Percentiles rank a stretch among this genome's conserved stretches.
phyloP scores from a whole-genome alignment of 1,140 invertebrate genomes.

The Neodiprion pinetum region DNA sequence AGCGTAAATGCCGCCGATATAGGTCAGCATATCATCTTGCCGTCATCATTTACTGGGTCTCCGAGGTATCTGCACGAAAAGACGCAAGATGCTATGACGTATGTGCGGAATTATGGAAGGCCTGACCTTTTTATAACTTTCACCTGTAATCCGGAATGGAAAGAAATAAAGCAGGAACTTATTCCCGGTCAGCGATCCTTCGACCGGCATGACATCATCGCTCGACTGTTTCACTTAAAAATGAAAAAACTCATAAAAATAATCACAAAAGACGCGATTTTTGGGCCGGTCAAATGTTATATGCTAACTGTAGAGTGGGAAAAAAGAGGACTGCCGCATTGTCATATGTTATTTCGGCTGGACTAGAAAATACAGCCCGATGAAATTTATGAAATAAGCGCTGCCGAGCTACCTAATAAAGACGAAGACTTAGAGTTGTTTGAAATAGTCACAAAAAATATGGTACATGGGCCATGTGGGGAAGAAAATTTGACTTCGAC shows the following conservation, averaged over 20 bases:
- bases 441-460: slow-evolving; percentile 48
- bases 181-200: slow-evolving; percentile 37
- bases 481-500: slow-evolving; percentile 39
- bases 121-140: slow-evolving; percentile 56
- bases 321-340: slow-evolving; percentile 58
- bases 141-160: slow-evolving; percentile 57
- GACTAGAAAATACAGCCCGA: slow-evolving; percentile 44
- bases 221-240: slow-evolving; percentile 31
- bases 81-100: slow-evolving; percentile 54
- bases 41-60: slow-evolving; percentile 54
- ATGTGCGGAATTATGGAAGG: slow-evolving; percentile 42
- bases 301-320: slow-evolving; percentile 60
- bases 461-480: slow-evolving; percentile 60
- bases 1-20: slow-evolving; percentile 42
- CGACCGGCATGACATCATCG: slow-evolving; percentile 40
- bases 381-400: slow-evolving; percentile 53
- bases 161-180: slow-evolving; percentile 38
- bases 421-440: slow-evolving; percentile 45
- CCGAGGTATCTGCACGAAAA: slow-evolving; percentile 58
- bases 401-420: slow-evolving; percentile 58
- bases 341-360: slow-evolving; percentile 57
- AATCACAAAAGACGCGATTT: slow-evolving; percentile 19
- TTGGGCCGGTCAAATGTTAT: slow-evolving; percentile 44
- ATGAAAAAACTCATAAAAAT: slow-evolving; percentile 25
- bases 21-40: slow-evolving; percentile 48